phyloP scores from a whole-genome alignment of 1,140 invertebrate species.

The Lepidurus packardi region DNA sequence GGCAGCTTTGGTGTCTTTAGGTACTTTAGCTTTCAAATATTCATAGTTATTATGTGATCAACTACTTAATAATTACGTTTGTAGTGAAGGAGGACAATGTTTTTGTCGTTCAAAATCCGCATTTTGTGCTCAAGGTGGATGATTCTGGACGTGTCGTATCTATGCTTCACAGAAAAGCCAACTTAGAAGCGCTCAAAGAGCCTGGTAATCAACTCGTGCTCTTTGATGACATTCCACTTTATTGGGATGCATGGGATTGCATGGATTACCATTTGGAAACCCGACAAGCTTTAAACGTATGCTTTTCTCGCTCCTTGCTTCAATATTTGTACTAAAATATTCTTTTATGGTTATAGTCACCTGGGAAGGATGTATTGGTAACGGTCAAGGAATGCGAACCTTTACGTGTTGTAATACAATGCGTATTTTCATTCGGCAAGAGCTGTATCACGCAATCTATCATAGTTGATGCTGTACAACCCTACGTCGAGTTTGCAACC shows the following conservation, averaged over 20 bases:
- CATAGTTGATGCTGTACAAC: constrained; percentile 46
- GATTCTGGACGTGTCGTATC: constrained; percentile 37
- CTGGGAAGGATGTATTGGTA: not conserved
- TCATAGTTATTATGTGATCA: not conserved
- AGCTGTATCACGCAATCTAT: constrained; percentile 47
- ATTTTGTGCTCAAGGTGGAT: constrained; percentile 37
- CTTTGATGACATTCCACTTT: constrained; percentile 53
- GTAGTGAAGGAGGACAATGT: not conserved
- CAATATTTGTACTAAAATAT: not conserved
- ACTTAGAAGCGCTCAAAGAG: constrained; percentile 28
- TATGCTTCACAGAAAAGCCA: constrained; percentile 33
- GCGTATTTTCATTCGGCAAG: constrained; percentile 5
- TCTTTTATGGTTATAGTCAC: not conserved
- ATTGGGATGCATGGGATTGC: constrained; percentile 57
- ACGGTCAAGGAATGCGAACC: not conserved
- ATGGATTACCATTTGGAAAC: constrained; percentile 55
- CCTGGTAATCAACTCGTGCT: constrained; percentile 46
- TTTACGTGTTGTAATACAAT: not conserved
- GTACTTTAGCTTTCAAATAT: not conserved
- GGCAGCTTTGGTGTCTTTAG: constrained; percentile 20
- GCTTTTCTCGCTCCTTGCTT: not conserved
- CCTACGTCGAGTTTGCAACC: constrained; percentile 49
- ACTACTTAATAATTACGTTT: not conserved
- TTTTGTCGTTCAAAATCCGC: constrained; percentile 32
- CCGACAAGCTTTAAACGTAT: constrained; percentile 38